These are phyloP conservation scores for Orientallactaga sibirica DNA, from an alignment of 2,797 vertebrate genomes.

Conservation along the genomic window DNA sequence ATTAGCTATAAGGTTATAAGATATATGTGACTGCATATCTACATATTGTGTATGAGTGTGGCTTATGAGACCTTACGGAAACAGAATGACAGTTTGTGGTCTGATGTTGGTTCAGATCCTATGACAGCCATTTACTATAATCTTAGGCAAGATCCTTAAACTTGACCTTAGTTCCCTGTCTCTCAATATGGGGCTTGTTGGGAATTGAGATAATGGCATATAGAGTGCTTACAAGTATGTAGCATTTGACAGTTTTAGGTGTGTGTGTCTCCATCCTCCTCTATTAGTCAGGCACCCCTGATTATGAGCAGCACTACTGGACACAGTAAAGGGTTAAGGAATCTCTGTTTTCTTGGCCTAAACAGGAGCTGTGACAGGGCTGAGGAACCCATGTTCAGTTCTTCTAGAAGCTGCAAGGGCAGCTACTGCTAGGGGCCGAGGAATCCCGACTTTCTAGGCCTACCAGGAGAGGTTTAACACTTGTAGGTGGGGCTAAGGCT, in stretches of 20 bases:
- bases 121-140: background rate
- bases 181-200: slow-evolving; percentile 8
- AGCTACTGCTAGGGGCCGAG: too few relatives aligned
- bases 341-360: background rate
- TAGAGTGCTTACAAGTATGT: background rate
- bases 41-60: too few relatives aligned
- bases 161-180: background rate
- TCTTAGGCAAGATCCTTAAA: background rate
- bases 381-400: too few relatives aligned
- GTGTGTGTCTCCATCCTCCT: too few relatives aligned
- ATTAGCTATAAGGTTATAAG: background rate
- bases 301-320: background rate
- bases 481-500: background rate
- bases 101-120: background rate
- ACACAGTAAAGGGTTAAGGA: background rate
- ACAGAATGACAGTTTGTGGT: background rate
- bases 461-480: background rate
- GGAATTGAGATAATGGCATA: background rate
- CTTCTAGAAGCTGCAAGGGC: too few relatives aligned
- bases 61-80: background rate
- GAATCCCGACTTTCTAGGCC: too few relatives aligned
- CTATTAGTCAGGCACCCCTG: background rate
- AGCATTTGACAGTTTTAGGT: background rate
- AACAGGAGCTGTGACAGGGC: background rate
- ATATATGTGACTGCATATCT: background rate